Percentiles rank a stretch among this genome's conserved stretches.
phyloP scores from a whole-genome alignment of 2,888 invertebrate species.

The Ectemnius cavifrons region DNA sequence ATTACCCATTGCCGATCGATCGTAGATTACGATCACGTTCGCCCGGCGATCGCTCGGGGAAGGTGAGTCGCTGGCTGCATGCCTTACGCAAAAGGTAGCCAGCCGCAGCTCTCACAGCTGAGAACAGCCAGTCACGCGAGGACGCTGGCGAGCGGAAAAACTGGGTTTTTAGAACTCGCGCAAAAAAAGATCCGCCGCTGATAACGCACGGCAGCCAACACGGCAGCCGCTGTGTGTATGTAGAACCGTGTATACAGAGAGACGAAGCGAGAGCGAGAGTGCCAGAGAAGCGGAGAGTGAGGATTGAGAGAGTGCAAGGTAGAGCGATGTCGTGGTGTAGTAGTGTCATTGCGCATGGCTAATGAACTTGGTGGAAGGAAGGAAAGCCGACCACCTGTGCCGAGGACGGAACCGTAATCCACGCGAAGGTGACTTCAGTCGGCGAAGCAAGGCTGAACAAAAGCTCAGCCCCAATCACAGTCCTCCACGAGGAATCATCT shows the following conservation, averaged over 20 bases:
- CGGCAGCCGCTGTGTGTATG: no score
- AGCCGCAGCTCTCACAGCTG: conserved; percentile 34
- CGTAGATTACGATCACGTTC: conserved; percentile 7
- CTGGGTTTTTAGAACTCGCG: conserved; percentile 51
- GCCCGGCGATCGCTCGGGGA: not conserved
- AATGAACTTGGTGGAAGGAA: conserved; percentile 44
- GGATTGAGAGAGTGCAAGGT: no score
- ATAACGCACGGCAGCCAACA: conserved; percentile 9
- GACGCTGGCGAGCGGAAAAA: conserved; percentile 39
- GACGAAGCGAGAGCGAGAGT: not conserved
- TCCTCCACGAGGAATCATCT: no score
- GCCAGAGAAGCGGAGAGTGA: no score
- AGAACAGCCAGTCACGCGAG: conserved; percentile 43
- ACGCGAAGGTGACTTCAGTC: conserved; percentile 44
- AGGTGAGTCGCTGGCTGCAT: not conserved
- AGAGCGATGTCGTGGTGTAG: conserved; percentile 1
- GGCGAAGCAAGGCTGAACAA: conserved; percentile 33
- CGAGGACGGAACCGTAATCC: conserved; percentile 30
- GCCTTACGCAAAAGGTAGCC: conserved; percentile 16
- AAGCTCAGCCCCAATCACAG: no score
- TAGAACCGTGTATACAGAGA: no score
- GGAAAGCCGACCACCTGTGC: conserved; percentile 42
- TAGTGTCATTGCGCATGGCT: conserved; percentile 43
- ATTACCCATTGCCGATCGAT: conserved; percentile 3
- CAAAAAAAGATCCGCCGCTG: conserved; percentile 40